A percentile compares a stretch with the other conserved stretches of the same genome.
phyloP scores from a whole-genome alignment of 2,113 vertebrate genomes.

The Anolis sagrei region DNA sequence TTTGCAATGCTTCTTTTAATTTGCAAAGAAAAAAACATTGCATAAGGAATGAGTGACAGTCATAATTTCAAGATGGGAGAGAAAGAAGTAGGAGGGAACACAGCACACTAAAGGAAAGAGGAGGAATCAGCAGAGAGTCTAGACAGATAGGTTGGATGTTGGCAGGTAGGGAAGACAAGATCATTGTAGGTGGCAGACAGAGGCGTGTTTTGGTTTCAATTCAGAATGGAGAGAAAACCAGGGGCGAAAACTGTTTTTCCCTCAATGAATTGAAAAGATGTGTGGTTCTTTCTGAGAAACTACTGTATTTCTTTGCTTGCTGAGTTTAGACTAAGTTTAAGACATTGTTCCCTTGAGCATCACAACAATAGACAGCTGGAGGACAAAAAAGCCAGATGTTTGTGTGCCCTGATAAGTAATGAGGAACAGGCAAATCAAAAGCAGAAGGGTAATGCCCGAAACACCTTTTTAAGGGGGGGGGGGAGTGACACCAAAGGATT shows the following conservation, averaged over 20 bases:
- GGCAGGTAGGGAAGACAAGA: constrained; percentile 10
- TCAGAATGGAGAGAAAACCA: background rate
- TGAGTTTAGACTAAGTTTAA: background rate
- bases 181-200: constrained; percentile 19
- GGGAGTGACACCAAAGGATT: too few relatives aligned
- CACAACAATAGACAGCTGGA: constrained; percentile 6
- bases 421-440: background rate
- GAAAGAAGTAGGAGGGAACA: constrained; percentile 10
- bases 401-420: constrained; percentile 27
- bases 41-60: constrained; percentile 30
- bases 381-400: constrained; percentile 33
- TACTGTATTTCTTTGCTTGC: background rate
- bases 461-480: background rate
- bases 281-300: constrained; percentile 3
- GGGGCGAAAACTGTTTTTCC: constrained; percentile 19
- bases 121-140: constrained; percentile 20
- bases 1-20: background rate
- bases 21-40: background rate
- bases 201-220: constrained; percentile 23
- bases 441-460: background rate
- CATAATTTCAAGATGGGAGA: constrained; percentile 37
- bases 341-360: background rate
- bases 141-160: constrained; percentile 11
- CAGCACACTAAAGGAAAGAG: background rate
- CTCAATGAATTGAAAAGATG: background rate